Conservation (phyloP, 2,797 vertebrate genomes). For the Aulostomus chinensis region DNA sequence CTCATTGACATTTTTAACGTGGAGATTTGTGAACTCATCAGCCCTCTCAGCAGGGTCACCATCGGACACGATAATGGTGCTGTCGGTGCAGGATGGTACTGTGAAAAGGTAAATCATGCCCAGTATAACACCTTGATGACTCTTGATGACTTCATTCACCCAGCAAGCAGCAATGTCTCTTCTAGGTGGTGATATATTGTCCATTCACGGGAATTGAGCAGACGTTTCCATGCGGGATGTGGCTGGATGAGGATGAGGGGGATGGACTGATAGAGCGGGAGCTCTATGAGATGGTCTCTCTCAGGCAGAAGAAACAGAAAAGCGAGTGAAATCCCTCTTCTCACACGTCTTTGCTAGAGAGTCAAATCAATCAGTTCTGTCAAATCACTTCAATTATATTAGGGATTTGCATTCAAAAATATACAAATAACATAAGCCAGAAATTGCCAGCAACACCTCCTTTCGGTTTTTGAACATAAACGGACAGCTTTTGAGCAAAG, state of each 20-base stretch:
- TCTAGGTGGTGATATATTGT: conserved; percentile 93
- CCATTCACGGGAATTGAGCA: conserved; percentile 96
- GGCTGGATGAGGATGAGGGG: conserved; percentile 95
- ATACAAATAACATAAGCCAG: too few relatives aligned
- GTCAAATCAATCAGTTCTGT: too few relatives aligned
- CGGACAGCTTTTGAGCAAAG: too few relatives aligned
- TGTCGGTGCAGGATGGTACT: conserved; percentile 94
- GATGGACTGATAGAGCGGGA: conserved; percentile 94
- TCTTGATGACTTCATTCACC: neutral
- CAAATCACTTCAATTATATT: too few relatives aligned
- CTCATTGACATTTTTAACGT: conserved; percentile 94
- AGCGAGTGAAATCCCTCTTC: conserved; percentile 75
- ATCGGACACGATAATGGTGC: conserved; percentile 93
- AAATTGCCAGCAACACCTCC: too few relatives aligned
- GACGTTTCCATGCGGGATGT: conserved; percentile 92
- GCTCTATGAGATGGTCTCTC: conserved; percentile 96
- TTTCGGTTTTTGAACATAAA: too few relatives aligned
- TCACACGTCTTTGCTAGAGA: neutral
- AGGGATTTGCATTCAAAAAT: too few relatives aligned
- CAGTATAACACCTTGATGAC: neutral
- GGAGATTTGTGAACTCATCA: conserved; percentile 91
- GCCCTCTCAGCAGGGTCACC: conserved; percentile 93
- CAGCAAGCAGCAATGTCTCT: neutral
- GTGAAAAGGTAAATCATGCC: conserved; percentile 87
- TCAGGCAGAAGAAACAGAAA: conserved; percentile 90